Base-by-base conservation (phyloP, 2,113 vertebrate species). In the Dicerorhinus sumatrensis region DNA sequence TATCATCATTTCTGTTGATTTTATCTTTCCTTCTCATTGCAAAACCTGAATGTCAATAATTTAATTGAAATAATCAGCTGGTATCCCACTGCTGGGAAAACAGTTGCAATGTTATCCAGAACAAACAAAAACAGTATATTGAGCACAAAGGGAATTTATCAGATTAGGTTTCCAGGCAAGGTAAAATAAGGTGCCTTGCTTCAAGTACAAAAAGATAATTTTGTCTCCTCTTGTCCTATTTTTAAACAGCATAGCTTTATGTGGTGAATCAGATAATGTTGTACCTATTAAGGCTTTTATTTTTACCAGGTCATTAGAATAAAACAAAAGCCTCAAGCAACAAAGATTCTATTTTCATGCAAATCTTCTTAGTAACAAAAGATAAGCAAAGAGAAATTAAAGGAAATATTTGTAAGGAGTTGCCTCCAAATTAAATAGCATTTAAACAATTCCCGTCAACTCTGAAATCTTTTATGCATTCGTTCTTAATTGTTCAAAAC, bases 241-340 rank as follows among this genome's bases (percentile, higher is more conserved):
- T 97, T 98, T 69, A 13, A 96, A 72, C 46, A 88, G 92, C 23
- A 83, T 36, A 84, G 69, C 79, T 96, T 97, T 98, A 16, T 96
- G 77, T 76, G 60, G 39, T 91, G 92, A 94, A 85, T 91, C 62
- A 97, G 86, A 92, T 95, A 98, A 97, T 98, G 94, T 96, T 97
- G 97, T 97, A 94, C 95, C 98, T 98, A 98, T 98, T 96, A 97
- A 96, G 94, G 93, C 91, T 90, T 91, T 97, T 98, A 96, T 96
- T 97, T 97, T 96, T 94, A 97, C 86, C 89, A 94, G 67, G 79
- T 92, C 83, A 90, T 97, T 97, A 93, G 67, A 92, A 94, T 96
- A 95, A 96, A 98, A 98, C 94, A 97, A 97, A 98, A 98, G 69
- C 77, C 85, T 87, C 42, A 48, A 92, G 94, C 42, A 87, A 14